Conservation (phyloP, 2,888 invertebrate species). For the Xylota sylvarum region DNA sequence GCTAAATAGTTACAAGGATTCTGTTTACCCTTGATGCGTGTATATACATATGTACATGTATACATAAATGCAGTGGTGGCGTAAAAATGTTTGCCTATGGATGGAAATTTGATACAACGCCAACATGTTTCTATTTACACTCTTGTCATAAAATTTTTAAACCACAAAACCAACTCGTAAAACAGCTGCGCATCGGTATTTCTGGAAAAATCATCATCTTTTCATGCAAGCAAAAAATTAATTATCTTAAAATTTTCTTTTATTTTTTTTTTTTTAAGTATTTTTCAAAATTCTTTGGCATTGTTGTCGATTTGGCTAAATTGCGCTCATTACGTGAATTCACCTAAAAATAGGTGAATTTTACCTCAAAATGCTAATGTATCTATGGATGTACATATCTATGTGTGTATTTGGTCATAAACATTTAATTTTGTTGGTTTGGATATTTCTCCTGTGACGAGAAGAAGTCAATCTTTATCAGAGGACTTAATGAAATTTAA, state of each 20-base stretch:
- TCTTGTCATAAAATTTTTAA: background rate
- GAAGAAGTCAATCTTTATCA: no score
- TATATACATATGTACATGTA: no score
- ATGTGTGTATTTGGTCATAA: no score
- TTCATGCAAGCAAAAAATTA: constrained; percentile 11
- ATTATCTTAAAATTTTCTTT: constrained; percentile 3
- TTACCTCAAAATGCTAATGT: constrained; percentile 5
- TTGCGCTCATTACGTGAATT: background rate
- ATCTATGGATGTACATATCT: no score
- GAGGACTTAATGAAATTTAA: background rate
- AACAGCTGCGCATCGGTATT: constrained; percentile 5
- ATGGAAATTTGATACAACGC: constrained; percentile 21
- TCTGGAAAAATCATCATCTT: constrained; percentile 1
- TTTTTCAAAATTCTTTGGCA: constrained; percentile 14
- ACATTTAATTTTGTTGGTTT: background rate
- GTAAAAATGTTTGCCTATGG: background rate
- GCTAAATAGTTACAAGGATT: background rate
- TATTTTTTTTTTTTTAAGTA: constrained; percentile 18
- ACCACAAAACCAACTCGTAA: background rate
- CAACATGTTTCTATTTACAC: constrained; percentile 6
- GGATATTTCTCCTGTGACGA: no score
- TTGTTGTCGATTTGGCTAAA: constrained; percentile 6
- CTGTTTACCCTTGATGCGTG: constrained; percentile 3
- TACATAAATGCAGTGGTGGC: background rate
- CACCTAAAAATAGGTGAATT: constrained; percentile 13